Evolutionary conservation across 2,888 invertebrate genomes (phyloP), one percentile per base, ranked within the genome.

Genomic region (Trachelus stipa): DNA sequence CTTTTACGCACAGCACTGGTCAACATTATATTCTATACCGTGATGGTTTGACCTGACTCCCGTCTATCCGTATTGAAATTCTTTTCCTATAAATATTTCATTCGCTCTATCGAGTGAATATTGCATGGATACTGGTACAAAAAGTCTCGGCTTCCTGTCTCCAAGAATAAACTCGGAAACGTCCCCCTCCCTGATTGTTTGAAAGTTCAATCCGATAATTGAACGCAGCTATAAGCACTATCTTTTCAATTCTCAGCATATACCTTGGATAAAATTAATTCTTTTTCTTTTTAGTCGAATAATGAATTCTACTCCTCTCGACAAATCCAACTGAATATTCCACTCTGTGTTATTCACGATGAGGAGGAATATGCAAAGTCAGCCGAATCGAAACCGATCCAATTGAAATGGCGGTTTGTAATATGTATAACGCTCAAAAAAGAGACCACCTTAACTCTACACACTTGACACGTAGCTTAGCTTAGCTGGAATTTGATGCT

Each of bases 401-500:
- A 56, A 23, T 56, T 56, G 23, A 9, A 56, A 56, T 56, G 56
- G 56, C 56, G 3, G 23, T 1, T 56, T 23, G 56, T 56, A 56
- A 56, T 23, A 56, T 23, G 23, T 56, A 56, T 56, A 56, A 15
- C 6, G 9, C 56, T 56, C 23, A 56, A 56, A 23, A 40, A 56
- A 56, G 40, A 40, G 23, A 56, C 56, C 56, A 56, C 23, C 56
- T 23, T 56, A 23, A 23, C 56, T 56, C 56, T 56, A 56, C 31
- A 12, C 35, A 71, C 71, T 34, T 34, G 71, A 71, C 71, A 71
- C 71, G 34, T 31, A 31, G 71, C 71, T 71, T 71, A 34, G 31
- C 71, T 71, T 71, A 71, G 71, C 33, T 31, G 34, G 71, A 71
- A 71, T 71, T 71, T 23, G 71, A 71, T 33, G 71, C 71, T 71